phyloP scores from a whole-genome alignment of 1,140 invertebrate species.

The Bombus waltoni region DNA sequence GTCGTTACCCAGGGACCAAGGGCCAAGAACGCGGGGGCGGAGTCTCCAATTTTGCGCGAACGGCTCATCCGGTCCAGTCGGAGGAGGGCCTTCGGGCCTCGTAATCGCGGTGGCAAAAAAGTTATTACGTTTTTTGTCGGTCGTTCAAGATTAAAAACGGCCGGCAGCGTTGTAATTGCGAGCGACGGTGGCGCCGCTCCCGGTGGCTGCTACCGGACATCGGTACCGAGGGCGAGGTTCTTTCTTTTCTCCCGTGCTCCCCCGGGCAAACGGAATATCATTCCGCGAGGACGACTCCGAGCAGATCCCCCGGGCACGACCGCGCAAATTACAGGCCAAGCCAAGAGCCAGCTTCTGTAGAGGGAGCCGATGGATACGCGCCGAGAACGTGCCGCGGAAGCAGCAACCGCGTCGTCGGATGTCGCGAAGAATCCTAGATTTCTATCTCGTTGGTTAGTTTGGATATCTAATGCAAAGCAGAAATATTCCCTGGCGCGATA shows the following conservation, averaged over 20 bases:
- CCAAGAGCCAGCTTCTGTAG: constrained; percentile 45
- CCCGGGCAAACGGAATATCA: constrained; percentile 66
- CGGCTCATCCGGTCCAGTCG: constrained; percentile 6
- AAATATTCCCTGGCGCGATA: too few relatives aligned
- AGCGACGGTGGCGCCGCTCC: constrained; percentile 57
- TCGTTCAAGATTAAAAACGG: constrained; percentile 72
- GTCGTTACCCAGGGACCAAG: constrained; percentile 54
- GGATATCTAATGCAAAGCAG: too few relatives aligned
- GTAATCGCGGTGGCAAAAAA: constrained; percentile 68
- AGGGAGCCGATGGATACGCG: constrained; percentile 59
- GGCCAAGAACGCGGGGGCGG: constrained; percentile 59
- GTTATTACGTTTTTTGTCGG: constrained; percentile 72
- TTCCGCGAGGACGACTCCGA: constrained; percentile 65
- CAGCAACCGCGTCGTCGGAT: background rate
- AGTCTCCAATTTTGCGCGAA: constrained; percentile 56
- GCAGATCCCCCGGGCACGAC: constrained; percentile 73
- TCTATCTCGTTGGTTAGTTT: too few relatives aligned
- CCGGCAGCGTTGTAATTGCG: constrained; percentile 70
- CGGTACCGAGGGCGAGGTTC: constrained; percentile 22
- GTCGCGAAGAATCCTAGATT: too few relatives aligned
- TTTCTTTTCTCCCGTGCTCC: constrained; percentile 42
- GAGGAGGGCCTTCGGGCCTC: constrained; percentile 3
- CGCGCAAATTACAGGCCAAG: constrained; percentile 77
- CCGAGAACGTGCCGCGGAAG: constrained; percentile 71
- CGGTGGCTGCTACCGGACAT: constrained; percentile 58